Percentiles rank a stretch among this genome's conserved stretches.
phyloP scores from a whole-genome alignment of 2,888 invertebrate species.

The Heliconius sara region DNA sequence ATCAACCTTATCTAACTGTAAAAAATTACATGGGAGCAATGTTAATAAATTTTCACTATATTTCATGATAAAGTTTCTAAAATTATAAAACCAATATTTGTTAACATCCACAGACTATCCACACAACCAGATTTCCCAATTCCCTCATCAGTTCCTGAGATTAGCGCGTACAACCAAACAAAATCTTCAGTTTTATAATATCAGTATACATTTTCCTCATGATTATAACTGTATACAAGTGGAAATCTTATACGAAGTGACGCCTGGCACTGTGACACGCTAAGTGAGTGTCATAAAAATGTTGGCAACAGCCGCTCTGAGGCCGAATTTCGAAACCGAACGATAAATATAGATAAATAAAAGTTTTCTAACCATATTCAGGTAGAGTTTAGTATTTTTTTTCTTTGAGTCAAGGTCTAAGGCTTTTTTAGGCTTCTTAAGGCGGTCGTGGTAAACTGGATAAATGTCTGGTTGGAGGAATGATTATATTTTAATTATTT shows the following conservation, averaged over 20 bases:
- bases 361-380: constrained; percentile 22
- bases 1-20: too few relatives aligned
- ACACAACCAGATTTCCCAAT: too few relatives aligned
- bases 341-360: constrained; percentile 33
- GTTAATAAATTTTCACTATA: too few relatives aligned
- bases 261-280: constrained; percentile 38
- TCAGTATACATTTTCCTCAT: too few relatives aligned
- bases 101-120: too few relatives aligned
- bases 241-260: constrained; percentile 19
- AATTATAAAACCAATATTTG: too few relatives aligned
- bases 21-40: too few relatives aligned
- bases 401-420: neutral
- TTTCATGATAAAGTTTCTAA: too few relatives aligned
- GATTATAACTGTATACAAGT: neutral
- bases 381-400: neutral
- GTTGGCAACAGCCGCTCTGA: constrained; percentile 36
- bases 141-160: too few relatives aligned
- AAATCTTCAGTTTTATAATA: too few relatives aligned
- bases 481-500: neutral
- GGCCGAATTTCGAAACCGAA: constrained; percentile 27
- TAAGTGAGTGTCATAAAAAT: constrained; percentile 39
- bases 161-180: too few relatives aligned
- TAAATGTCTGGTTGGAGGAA: too few relatives aligned
- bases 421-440: neutral
- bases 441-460: neutral